Conservation (phyloP, 2,888 invertebrate species). For the Callyntrura sp. region DNA sequence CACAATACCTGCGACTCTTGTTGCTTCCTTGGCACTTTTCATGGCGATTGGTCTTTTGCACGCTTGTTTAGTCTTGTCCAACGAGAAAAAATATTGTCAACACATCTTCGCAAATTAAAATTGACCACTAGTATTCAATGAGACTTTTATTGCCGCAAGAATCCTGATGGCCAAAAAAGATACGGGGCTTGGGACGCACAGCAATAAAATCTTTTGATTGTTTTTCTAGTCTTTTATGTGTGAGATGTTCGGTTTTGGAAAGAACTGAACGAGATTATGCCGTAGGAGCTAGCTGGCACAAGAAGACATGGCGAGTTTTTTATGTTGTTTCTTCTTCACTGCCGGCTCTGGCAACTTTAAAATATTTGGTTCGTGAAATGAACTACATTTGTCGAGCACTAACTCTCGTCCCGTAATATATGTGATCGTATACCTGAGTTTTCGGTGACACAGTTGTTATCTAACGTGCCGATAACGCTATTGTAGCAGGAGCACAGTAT, state of each 20-base stretch:
- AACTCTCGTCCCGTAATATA: neutral
- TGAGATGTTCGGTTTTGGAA: neutral
- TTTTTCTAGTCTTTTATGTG: constrained; percentile 32
- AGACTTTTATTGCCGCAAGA: constrained; percentile 62
- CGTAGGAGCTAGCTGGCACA: neutral
- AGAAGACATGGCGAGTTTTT: neutral
- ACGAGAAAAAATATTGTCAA: constrained; percentile 9
- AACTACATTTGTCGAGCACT: constrained; percentile 48
- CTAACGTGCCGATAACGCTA: too few relatives aligned
- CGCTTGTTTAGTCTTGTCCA: neutral
- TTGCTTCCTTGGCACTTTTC: neutral
- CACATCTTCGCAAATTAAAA: constrained; percentile 51
- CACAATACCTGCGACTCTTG: neutral
- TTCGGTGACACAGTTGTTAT: too few relatives aligned
- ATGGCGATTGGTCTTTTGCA: neutral
- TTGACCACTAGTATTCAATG: constrained; percentile 28
- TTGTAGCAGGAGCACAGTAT: neutral
- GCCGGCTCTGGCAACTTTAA: neutral
- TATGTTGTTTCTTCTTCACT: neutral
- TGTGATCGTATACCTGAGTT: too few relatives aligned
- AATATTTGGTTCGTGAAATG: neutral
- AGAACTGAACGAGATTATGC: too few relatives aligned
- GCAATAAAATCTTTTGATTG: constrained; percentile 60
- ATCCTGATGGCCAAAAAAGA: constrained; percentile 63
- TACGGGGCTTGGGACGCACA: constrained; percentile 23